These are phyloP conservation scores for Butastur rufipennis DNA, from an alignment of 2,113 vertebrate genomes.

Conservation along the genomic window DNA sequence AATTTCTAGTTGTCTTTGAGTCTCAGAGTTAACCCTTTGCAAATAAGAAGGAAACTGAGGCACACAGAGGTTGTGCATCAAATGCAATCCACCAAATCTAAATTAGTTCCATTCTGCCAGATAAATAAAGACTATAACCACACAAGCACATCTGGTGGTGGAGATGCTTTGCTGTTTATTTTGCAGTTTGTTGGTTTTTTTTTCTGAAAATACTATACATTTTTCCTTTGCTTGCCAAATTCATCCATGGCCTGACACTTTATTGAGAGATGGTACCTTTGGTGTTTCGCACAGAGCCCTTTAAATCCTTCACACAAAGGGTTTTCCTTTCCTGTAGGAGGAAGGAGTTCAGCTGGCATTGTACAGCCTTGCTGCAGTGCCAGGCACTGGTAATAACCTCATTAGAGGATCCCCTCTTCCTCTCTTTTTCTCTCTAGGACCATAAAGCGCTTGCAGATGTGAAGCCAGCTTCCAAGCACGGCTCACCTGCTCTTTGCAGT, in stretches of 20 bases:
- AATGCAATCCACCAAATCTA: background rate
- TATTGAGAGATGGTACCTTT: background rate
- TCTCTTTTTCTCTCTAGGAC: background rate
- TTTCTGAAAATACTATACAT: background rate
- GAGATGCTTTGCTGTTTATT: background rate
- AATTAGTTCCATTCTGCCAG: background rate
- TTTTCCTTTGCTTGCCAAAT: background rate
- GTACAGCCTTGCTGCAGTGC: background rate
- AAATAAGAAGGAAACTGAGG: background rate
- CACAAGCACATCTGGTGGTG: background rate
- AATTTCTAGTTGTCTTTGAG: background rate
- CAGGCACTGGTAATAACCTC: conserved; percentile 8
- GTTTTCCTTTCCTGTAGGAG: background rate
- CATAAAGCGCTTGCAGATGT: conserved; percentile 15
- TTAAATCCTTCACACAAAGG: background rate
- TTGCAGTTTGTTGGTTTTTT: background rate
- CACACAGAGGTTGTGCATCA: background rate
- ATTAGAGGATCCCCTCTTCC: background rate
- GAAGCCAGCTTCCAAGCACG: background rate
- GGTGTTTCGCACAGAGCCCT: background rate
- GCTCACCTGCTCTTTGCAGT: background rate
- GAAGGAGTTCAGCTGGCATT: background rate
- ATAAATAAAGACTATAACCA: background rate
- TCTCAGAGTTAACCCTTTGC: background rate
- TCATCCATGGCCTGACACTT: background rate